These are phyloP conservation scores for Tor tambroides DNA, from an alignment of 2,113 vertebrate genomes.

Conservation along the genomic window DNA sequence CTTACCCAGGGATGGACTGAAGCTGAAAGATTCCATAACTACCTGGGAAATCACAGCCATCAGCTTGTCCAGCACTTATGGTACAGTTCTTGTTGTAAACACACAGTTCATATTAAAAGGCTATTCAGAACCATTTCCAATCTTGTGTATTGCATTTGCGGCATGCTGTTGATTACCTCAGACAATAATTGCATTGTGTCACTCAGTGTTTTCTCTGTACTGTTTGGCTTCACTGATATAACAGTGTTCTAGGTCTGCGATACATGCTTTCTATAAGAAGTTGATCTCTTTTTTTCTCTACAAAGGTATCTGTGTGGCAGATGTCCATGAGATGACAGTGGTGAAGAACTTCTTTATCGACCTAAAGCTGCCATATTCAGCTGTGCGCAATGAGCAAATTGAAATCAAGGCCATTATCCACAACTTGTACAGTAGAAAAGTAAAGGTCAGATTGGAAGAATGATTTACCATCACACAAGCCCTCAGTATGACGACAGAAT, in stretches of 20 bases:
- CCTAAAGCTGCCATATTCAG: slow-evolving; percentile 75
- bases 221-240: not conserved
- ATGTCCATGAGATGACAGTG: slow-evolving; percentile 82
- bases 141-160: not conserved
- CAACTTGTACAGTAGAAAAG: slow-evolving; percentile 58
- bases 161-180: not conserved
- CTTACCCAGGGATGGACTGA: slow-evolving; percentile 1
- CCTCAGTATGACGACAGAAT: not conserved
- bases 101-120: not conserved
- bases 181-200: not conserved
- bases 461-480: not conserved
- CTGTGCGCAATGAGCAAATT: slow-evolving; percentile 75
- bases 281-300: not conserved
- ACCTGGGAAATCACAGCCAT: slow-evolving; percentile 89
- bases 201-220: not conserved
- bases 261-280: not conserved
- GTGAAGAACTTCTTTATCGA: slow-evolving; percentile 85
- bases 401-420: slow-evolving; percentile 78
- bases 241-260: no score
- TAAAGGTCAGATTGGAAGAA: slow-evolving; percentile 24
- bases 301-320: slow-evolving; percentile 85
- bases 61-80: slow-evolving; percentile 77
- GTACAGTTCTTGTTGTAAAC: slow-evolving; percentile 46
- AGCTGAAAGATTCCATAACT: slow-evolving; percentile 86
- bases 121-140: not conserved